These are phyloP conservation scores for Silurus lanzhouensis DNA, from an alignment of 2,797 vertebrate genomes.

Conservation along the genomic window DNA sequence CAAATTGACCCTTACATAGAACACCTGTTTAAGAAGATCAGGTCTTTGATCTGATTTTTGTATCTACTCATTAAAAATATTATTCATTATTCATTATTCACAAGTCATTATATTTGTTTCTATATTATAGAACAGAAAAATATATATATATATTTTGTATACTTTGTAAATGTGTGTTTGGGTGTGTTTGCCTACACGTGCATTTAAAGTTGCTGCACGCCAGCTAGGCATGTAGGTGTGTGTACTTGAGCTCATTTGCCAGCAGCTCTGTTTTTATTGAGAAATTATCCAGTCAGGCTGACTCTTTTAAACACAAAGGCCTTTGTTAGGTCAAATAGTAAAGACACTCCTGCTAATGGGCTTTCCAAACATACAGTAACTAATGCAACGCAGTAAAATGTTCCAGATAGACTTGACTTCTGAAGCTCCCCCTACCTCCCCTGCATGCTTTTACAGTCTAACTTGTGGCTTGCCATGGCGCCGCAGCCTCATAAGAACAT, in stretches of 20 bases:
- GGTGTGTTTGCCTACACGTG: neutral
- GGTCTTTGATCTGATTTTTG: neutral
- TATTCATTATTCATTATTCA: neutral
- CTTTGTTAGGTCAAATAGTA: slow-evolving; percentile 74
- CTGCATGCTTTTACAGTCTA: slow-evolving; percentile 74
- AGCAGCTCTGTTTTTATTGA: slow-evolving; percentile 36
- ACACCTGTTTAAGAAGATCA: neutral
- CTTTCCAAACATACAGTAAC: slow-evolving; percentile 76
- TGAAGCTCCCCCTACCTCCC: slow-evolving; percentile 63
- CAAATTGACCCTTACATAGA: neutral
- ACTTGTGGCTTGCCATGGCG: slow-evolving; percentile 85
- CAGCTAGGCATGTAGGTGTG: neutral
- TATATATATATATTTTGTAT: neutral
- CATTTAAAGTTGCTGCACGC: neutral
- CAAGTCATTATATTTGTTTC: neutral
- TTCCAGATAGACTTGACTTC: slow-evolving; percentile 80
- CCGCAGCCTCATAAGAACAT: slow-evolving; percentile 82
- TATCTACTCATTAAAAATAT: neutral
- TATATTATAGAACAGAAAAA: neutral
- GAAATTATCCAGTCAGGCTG: slow-evolving; percentile 36
- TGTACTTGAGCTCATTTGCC: slow-evolving; percentile 27
- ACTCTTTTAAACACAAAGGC: slow-evolving; percentile 68
- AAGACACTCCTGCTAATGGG: slow-evolving; percentile 85
- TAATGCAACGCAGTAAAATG: slow-evolving; percentile 79
- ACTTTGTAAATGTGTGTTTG: neutral